Evolutionary conservation across 2,113 vertebrate genomes (phyloP), one percentile per base, ranked within the genome.

Genomic region (Gadus chalcogrammus): DNA sequence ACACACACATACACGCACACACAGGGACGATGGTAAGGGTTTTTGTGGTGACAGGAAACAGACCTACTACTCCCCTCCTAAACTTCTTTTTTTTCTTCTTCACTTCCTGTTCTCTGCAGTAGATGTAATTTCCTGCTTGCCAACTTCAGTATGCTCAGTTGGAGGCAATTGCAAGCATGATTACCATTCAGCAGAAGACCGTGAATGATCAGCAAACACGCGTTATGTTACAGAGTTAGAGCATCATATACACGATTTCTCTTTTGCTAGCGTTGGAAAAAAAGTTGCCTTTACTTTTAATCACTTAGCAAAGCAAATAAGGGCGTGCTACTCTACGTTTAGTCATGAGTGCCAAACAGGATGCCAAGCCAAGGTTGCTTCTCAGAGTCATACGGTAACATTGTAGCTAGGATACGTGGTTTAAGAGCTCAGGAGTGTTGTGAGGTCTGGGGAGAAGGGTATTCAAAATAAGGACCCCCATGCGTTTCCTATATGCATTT

Each of bases 21-120:
- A 24, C 18, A 52, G 11, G 59, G 24, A 27, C 60, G 1, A 59
- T 1, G 3, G 52, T 3, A 8, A 16, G 56, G 31, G n/a, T 78
- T 78, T 53, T 63, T 38, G 13, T 16, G 28, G 63, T 74, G 72
- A 82, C 88, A 89, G 84, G 86, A 89, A 87, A 72, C 61, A 11
- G 58, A 69, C 83, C 42, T 9, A 9, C 69, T 81, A 9, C 69
- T 81, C 83, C 73, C 82, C 78, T 82, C 64, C 64, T 18, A 35
- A 16, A 12, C 42, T 48, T 48, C 42, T 2, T 9, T 9, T 48
- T 13, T 58, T 69, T 71, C 61, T 2, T 24, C 24, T 81, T 35
- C 61, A 81, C 82, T 90, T 91, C 89, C 85, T 84, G 79, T 87
- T 86, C 82, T 84, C 66, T 76, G 11, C 9, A 82, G 71, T 58